A percentile compares a stretch with the other conserved stretches of the same genome.
Evolutionary conservation across 2,797 vertebrate species (phyloP).

Genomic region (Telmatherina bonti): DNA sequence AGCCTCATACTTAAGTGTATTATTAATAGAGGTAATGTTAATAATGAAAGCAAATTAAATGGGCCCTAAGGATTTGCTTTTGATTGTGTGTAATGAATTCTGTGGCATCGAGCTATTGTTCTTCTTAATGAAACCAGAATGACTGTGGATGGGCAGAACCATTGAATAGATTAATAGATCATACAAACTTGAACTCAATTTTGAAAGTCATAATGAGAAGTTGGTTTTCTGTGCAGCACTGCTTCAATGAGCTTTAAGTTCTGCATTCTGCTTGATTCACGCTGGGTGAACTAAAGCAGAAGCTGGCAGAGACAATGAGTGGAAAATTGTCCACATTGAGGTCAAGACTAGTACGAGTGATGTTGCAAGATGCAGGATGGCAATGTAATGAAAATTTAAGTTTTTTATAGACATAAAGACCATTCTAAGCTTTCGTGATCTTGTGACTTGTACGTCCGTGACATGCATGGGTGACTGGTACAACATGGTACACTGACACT

Average conservation of each 20-base stretch:
- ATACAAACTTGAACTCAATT: slow-evolving; percentile 75
- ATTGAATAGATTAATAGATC: slow-evolving; percentile 80
- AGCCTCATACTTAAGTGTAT: slow-evolving; percentile 68
- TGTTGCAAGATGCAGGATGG: too few species aligned
- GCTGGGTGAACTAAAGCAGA: slow-evolving; percentile 30
- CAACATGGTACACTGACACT: too few species aligned
- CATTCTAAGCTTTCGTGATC: too few species aligned
- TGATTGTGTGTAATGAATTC: slow-evolving; percentile 81
- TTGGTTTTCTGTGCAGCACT: slow-evolving; percentile 65
- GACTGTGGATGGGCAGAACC: slow-evolving; percentile 54
- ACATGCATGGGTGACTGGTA: too few species aligned
- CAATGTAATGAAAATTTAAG: too few species aligned
- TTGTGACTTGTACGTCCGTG: too few species aligned
- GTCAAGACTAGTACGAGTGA: too few species aligned
- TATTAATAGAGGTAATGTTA: slow-evolving; percentile 80
- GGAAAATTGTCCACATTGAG: slow-evolving; percentile 41
- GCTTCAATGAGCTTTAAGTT: slow-evolving; percentile 37
- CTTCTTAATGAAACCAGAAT: slow-evolving; percentile 77
- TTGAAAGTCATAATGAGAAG: slow-evolving; percentile 79
- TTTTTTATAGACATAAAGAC: too few species aligned
- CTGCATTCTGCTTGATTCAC: slow-evolving; percentile 10
- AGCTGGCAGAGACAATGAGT: slow-evolving; percentile 17
- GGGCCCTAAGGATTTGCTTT: slow-evolving; percentile 71
- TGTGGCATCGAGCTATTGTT: slow-evolving; percentile 71
- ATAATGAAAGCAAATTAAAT: slow-evolving; percentile 80